Percentiles rank a stretch among this genome's conserved stretches.
Conservation (phyloP, 2,113 vertebrate species). For the Bucco capensis region DNA sequence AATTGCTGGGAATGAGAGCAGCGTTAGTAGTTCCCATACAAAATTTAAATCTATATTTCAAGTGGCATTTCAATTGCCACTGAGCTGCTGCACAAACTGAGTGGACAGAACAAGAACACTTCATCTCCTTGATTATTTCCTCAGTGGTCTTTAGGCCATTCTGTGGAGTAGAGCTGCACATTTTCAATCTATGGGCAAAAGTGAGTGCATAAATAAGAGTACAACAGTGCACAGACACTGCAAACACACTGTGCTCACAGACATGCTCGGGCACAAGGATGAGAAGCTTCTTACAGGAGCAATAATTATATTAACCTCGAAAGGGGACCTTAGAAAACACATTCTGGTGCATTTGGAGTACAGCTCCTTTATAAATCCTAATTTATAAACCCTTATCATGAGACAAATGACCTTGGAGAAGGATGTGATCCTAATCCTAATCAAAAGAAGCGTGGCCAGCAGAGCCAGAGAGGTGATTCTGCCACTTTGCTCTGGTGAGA, state of each 20-base stretch:
- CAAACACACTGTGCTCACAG: neutral
- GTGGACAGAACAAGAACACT: neutral
- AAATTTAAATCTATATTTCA: conserved; percentile 1
- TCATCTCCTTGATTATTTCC: neutral
- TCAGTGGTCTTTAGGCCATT: neutral
- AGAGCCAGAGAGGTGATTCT: too few relatives aligned
- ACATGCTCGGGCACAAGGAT: neutral
- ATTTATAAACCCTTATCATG: neutral
- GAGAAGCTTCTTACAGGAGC: neutral
- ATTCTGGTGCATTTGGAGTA: neutral
- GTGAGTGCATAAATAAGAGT: neutral
- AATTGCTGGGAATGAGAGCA: neutral
- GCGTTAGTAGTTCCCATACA: neutral
- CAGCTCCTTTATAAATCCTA: neutral
- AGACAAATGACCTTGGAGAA: fast-evolving
- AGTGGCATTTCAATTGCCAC: neutral
- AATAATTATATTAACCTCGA: neutral
- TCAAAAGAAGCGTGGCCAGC: too few relatives aligned
- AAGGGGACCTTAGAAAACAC: neutral
- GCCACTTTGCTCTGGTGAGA: too few relatives aligned
- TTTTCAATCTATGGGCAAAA: neutral
- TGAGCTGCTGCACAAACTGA: neutral
- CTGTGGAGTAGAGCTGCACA: neutral
- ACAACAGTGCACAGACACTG: neutral
- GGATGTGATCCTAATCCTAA: too few relatives aligned